Evolutionary conservation across 2,888 invertebrate species (phyloP).

Genomic region (Habroteleia sp.): DNA sequence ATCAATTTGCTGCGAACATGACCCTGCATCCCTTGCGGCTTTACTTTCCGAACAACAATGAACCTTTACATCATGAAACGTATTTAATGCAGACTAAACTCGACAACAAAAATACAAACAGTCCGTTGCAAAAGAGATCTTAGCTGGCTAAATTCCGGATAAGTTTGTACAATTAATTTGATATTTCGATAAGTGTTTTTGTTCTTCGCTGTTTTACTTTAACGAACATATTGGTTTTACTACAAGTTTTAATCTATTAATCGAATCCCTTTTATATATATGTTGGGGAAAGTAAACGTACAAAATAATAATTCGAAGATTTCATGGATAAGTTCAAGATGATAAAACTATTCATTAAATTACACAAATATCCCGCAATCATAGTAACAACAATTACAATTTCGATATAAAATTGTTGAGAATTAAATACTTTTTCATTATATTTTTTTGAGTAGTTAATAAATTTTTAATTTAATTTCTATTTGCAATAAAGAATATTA

Average conservation of each 20-base stretch:
- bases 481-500: no score
- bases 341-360: no score
- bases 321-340: no score
- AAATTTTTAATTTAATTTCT: no score
- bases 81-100: conserved; percentile 20
- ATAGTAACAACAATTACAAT: no score
- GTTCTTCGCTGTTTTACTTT: conserved; percentile 23
- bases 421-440: no score
- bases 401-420: no score
- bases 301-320: no score
- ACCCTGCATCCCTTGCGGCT: conserved; percentile 54
- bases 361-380: no score
- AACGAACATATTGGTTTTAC: neutral
- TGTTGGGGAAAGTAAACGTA: no score
- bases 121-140: conserved; percentile 4
- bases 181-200: conserved; percentile 17
- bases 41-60: conserved; percentile 18
- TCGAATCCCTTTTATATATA: no score
- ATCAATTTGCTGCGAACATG: conserved; percentile 54
- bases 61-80: conserved; percentile 30
- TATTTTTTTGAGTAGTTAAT: no score
- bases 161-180: conserved; percentile 28
- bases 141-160: neutral
- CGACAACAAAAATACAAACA: conserved; percentile 27
- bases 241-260: neutral